A percentile compares a stretch with the other conserved stretches of the same genome.
phyloP scores from a whole-genome alignment of 2,113 vertebrate genomes.

The Tyrannus savana region DNA sequence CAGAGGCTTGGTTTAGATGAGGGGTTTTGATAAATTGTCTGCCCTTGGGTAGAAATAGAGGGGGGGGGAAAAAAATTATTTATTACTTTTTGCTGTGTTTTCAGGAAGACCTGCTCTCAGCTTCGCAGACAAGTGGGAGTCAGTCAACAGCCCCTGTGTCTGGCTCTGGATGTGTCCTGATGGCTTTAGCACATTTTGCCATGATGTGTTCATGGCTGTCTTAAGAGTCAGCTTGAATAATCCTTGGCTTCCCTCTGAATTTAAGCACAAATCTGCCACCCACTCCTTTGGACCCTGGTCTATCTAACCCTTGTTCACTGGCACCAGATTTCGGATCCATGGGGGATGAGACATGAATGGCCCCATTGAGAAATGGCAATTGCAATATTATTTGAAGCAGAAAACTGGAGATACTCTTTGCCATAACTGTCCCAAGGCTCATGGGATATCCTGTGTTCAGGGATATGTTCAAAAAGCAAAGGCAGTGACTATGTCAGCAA shows the following conservation, averaged over 20 bases:
- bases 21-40: conserved; percentile 17
- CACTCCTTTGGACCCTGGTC: neutral
- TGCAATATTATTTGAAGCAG: neutral
- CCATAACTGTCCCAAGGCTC: neutral
- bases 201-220: neutral
- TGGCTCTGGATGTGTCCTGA: fast-evolving
- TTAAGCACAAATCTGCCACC: neutral
- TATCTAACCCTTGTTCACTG: neutral
- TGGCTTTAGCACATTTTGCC: neutral
- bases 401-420: neutral
- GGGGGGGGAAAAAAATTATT: neutral
- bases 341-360: neutral
- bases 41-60: conserved; percentile 23
- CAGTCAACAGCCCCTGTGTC: neutral
- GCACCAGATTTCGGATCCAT: neutral
- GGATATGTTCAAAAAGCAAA: neutral
- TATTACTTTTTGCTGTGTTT: neutral
- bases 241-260: neutral
- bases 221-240: neutral
- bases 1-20: conserved; percentile 24
- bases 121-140: neutral
- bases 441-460: neutral
- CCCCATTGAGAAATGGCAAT: neutral
- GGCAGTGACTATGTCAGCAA: neutral
- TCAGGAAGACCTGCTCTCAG: neutral